Evolutionary conservation across 2,797 vertebrate genomes (phyloP), one percentile per base, ranked within the genome.

Genomic region (Eulemur coronatus): DNA sequence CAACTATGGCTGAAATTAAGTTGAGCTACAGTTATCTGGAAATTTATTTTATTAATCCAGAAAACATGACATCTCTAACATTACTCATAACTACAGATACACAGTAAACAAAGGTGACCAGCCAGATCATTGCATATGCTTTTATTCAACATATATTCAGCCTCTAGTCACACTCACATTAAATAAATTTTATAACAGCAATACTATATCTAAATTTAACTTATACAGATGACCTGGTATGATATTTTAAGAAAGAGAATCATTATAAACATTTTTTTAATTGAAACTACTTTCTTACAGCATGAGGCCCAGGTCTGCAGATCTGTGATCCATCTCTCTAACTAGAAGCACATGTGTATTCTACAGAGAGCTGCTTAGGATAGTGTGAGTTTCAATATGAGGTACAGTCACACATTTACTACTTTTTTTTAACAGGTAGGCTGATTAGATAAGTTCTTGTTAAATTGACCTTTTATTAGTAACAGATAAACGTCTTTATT

Each of bases 401-500:
- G 9, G 43, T 63, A 5, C 0, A 84, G 33, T 70, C 78, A 84
- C 14, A 91, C 11, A 35, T 65, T 94, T 38, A 41, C 75, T 86
- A 55, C 50, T 28, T 69, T 78, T 63, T 93, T 75, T 79, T 41
- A 69, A 90, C 1, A 86, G 22, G 14, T 69, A 92, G 75, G 26
- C 63, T 78, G 48, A 90, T 92, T 76, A 76, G 57, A 17, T 65
- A 92, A 69, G 33, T 57, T 81, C 67, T 75, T 78, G 26, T 75
- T 95, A 95, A 90, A 73, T 1, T n/a, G 46, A 91, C 69, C 78
- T 59, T 67, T 87, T 59, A 59, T 59, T 59, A 59, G 26, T 63
- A 80, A 78, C 20, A 86, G 52, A 94, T 38, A 89, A 95, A 57
- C 28, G 48, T 82, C 67, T 85, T 52, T n/a, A 89, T 72, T 97